Evolutionary conservation across 2,113 vertebrate species (phyloP).

Genomic region (Phylloscopus trochiloides): DNA sequence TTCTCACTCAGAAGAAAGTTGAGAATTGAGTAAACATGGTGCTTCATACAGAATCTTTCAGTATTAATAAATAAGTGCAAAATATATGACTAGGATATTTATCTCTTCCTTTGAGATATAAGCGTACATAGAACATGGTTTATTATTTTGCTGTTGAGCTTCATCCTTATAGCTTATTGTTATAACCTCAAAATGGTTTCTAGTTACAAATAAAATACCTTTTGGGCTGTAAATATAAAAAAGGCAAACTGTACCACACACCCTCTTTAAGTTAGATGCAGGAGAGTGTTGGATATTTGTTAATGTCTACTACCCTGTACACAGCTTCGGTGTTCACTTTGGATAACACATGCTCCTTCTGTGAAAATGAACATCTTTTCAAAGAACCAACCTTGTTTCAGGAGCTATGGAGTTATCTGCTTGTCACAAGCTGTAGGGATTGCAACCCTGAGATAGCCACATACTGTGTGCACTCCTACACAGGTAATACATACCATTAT

Average conservation of each 20-base stretch:
- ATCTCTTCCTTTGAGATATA: not conserved
- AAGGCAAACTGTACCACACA: not conserved
- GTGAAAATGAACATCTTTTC: not conserved
- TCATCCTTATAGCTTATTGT: not conserved
- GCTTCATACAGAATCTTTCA: not conserved
- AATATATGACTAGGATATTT: not conserved
- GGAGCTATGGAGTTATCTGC: not conserved
- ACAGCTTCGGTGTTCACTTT: not conserved
- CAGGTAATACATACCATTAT: not conserved
- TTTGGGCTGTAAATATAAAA: not conserved
- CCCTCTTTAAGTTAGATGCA: not conserved
- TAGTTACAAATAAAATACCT: not conserved
- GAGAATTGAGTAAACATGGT: not conserved
- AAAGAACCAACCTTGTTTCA: not conserved
- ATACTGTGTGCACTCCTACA: not conserved
- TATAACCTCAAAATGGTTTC: not conserved
- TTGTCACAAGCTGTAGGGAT: not conserved
- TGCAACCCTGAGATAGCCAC: not conserved
- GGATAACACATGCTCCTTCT: not conserved
- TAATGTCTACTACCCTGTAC: not conserved
- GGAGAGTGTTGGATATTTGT: not conserved
- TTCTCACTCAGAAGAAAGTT: not conserved
- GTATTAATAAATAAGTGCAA: not conserved
- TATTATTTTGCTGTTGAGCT: not conserved
- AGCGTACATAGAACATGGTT: not conserved